Percentiles rank a stretch among this genome's conserved stretches.
Evolutionary conservation across 2,888 invertebrate genomes (phyloP).

Genomic region (Cyclophora punctaria): DNA sequence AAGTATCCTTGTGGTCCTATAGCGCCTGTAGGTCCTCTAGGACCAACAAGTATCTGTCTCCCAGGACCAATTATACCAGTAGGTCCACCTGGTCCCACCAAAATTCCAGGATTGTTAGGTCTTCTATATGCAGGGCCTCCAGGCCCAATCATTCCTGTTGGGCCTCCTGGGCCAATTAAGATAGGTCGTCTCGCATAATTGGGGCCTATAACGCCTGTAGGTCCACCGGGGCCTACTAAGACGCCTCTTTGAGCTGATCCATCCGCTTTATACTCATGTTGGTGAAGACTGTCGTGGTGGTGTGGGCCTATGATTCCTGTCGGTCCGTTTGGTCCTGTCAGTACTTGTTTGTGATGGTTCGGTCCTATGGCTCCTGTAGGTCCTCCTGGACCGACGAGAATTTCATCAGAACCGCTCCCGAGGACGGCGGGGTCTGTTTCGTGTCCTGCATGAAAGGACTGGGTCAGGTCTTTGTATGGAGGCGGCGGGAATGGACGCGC

Average conservation of each 20-base stretch:
- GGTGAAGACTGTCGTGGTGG: background rate
- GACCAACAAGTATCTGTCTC: slow-evolving; percentile 44
- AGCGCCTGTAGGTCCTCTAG: slow-evolving; percentile 58
- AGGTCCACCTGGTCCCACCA: slow-evolving; percentile 58
- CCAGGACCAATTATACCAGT: slow-evolving; percentile 38
- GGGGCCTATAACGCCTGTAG: slow-evolving; percentile 30
- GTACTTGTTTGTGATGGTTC: slow-evolving; percentile 28
- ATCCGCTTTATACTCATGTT: no score
- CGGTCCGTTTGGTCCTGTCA: slow-evolving; percentile 59
- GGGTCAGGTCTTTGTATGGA: slow-evolving; percentile 17
- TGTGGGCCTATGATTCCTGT: slow-evolving; percentile 30
- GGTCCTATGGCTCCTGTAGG: slow-evolving; percentile 25
- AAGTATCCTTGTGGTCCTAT: slow-evolving; percentile 52
- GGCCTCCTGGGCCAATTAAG: slow-evolving; percentile 62
- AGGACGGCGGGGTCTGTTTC: slow-evolving; percentile 16
- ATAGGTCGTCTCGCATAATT: slow-evolving; percentile 29
- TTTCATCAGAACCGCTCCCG: slow-evolving; percentile 12
- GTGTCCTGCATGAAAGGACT: slow-evolving; percentile 23
- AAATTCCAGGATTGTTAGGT: slow-evolving; percentile 36
- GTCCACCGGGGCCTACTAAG: slow-evolving; percentile 53
- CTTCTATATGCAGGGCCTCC: slow-evolving; percentile 26
- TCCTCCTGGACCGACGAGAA: slow-evolving; percentile 26
- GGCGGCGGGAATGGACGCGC: slow-evolving; percentile 34
- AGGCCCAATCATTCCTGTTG: slow-evolving; percentile 42
- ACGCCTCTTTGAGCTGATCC: slow-evolving; percentile 16